Evolutionary conservation across 2,888 invertebrate species (phyloP), one percentile per base, ranked within the genome.

Genomic region (Spicauda simplicius): DNA sequence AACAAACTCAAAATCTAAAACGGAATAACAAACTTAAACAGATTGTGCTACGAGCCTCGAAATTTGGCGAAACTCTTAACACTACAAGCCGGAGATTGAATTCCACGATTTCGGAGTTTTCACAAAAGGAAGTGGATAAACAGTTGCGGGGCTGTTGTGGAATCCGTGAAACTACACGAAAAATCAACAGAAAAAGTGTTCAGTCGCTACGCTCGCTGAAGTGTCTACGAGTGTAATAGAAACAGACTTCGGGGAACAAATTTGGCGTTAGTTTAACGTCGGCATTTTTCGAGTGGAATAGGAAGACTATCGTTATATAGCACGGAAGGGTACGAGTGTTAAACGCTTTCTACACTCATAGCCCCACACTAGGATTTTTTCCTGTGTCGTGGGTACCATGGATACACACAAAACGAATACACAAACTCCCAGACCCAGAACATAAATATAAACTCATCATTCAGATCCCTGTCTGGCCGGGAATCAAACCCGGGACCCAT

Each of bases 101-200:
- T 66, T 66, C 20, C 48, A 56, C 65, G 65, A 60, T 56, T 66
- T 60, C 53, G 48, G 18, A 66, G 37, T 61, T 60, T 19, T 48
- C 60, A 66, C 61, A 67, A 67, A 67, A 57, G 61, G 37, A 56
- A 56, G 61, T 66, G 66, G 50, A 67, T 61, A 67, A 67, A 61
- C 67, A 67, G 50, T 67, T 37, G 56, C 10, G 52, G 50, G 30
- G 30, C 67, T 61, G 61, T 67, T 61, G 56, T 41, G 56, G 56
- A 41, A 61, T 61, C 61, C 56, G 56, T 50, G 61, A 20, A 61
- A 61, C 67, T 60, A 50, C 19, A 61, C 56, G 66, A 56, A 67
- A 66, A 67, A 67, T 67, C 66, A 67, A 67, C 66, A 67, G 66
- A 67, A 67, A 67, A 67, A 67, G 55, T 60, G 55, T 50, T 54